Conservation (phyloP, 2,797 vertebrate species). For the Danio kyathit region DNA sequence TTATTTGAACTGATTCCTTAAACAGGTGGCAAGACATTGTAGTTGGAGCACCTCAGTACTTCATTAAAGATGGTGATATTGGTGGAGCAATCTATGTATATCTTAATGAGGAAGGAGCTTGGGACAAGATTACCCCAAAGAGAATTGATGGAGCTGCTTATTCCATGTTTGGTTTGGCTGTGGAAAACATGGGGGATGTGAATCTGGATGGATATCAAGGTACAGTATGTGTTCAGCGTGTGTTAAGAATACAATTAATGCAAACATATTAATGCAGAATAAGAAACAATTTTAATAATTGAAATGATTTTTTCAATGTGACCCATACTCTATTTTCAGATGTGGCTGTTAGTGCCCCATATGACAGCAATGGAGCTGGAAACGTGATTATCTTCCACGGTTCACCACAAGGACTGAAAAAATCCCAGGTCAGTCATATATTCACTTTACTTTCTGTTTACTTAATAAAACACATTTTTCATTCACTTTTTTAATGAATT, state of each 20-base stretch:
- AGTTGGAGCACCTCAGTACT: constrained; percentile 96
- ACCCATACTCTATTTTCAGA: constrained; percentile 76
- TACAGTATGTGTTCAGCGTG: constrained; percentile 68
- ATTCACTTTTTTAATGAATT: not conserved
- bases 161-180: constrained; percentile 96
- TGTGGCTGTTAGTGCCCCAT: constrained; percentile 94
- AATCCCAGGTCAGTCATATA: constrained; percentile 77
- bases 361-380: constrained; percentile 78
- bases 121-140: constrained; percentile 79
- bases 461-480: not conserved
- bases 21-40: constrained; percentile 95
- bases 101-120: constrained; percentile 86
- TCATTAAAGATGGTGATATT: constrained; percentile 86
- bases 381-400: constrained; percentile 92
- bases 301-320: not conserved
- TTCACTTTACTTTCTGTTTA: not conserved
- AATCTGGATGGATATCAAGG: constrained; percentile 92
- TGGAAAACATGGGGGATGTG: constrained; percentile 93
- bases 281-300: not conserved
- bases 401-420: constrained; percentile 77
- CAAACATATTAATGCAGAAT: not conserved
- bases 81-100: constrained; percentile 94
- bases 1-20: not conserved
- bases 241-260: not conserved
- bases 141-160: constrained; percentile 86